Base-by-base conservation (phyloP, 2,113 vertebrate genomes). In the Saccopteryx leptura region DNA sequence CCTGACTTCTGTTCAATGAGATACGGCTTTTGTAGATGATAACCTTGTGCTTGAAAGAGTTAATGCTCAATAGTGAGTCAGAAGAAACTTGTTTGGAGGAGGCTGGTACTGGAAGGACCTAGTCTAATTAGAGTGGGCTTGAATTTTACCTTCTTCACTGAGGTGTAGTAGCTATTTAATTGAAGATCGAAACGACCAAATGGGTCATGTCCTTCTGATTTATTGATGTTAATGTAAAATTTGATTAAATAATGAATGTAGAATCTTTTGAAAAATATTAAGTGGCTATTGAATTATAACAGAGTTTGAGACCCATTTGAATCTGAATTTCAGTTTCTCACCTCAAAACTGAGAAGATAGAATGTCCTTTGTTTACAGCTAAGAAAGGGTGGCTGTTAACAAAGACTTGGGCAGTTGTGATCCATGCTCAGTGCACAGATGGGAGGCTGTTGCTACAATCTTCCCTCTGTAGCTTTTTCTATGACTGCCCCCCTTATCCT, bases 251-350 rank as follows among this genome's bases (percentile, higher is more conserved):
- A 86, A 82, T 48, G 5, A 14, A n/a, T 75, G 11, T 60, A 48
- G 69, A 91, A 54, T 65, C 26, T 24, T 94, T 85, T 87, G 48
- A 91, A 88, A 83, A 83, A 60, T 79, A 87, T 66, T 75, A 89
- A 82, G 5, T 69, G 7, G 5, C 39, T 85, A 66, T 50, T 71
- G 28, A 93, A 71, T 69, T 33, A 15, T 5, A 65, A 15, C 13
- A 26, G 46, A n/a, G 28, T 60, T 48, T 17, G 33, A 69, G n/a
- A 58, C 12, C 58, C 24, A 69, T 74, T 93, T 56, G 9, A 24
- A 12, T 31, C 23, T 83, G 56, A 28, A 75, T 81, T 65, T n/a
- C 7, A 3, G 28, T 65, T n/a, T 24, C 65, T 78, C 10, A 21
- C 50, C 50, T 89, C 12, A 50, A 6, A 50, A 14, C n/a, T 81